A percentile compares a stretch with the other conserved stretches of the same genome.
phyloP scores from a whole-genome alignment of 2,797 vertebrate genomes.

The Chiloscyllium punctatum region DNA sequence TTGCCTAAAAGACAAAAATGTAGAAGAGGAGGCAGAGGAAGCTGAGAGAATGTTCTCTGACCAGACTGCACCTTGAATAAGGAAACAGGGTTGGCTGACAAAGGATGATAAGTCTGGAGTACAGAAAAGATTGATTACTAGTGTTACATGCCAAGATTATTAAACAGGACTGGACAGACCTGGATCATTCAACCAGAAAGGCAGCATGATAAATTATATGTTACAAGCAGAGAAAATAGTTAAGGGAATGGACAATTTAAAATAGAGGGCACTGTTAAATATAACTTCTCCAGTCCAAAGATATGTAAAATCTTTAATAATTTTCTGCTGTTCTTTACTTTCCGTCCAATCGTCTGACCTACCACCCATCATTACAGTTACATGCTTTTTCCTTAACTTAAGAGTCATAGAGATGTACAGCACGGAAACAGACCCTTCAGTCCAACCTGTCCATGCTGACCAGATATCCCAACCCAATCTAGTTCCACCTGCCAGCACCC shows the following conservation, averaged over 20 bases:
- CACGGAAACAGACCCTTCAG: no score
- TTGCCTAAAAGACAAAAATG: neutral
- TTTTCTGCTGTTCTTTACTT: no score
- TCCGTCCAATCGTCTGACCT: no score
- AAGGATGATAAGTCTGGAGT: neutral
- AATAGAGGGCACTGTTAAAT: neutral
- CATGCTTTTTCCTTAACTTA: no score
- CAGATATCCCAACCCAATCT: no score
- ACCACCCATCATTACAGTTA: no score
- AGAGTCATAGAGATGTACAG: no score
- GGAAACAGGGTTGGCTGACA: neutral
- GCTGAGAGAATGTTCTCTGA: neutral
- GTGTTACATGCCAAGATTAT: neutral
- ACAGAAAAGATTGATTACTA: neutral
- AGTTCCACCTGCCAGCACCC: no score
- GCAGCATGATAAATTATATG: neutral
- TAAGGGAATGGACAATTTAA: neutral
- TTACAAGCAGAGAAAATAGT: neutral
- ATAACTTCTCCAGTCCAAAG: no score
- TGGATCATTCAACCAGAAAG: neutral
- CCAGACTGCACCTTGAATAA: neutral
- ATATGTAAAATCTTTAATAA: no score
- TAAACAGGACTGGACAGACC: neutral
- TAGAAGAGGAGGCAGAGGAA: neutral
- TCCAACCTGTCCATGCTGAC: no score